Conservation (phyloP, 2,113 vertebrate species). For the Phocoena sinus region DNA sequence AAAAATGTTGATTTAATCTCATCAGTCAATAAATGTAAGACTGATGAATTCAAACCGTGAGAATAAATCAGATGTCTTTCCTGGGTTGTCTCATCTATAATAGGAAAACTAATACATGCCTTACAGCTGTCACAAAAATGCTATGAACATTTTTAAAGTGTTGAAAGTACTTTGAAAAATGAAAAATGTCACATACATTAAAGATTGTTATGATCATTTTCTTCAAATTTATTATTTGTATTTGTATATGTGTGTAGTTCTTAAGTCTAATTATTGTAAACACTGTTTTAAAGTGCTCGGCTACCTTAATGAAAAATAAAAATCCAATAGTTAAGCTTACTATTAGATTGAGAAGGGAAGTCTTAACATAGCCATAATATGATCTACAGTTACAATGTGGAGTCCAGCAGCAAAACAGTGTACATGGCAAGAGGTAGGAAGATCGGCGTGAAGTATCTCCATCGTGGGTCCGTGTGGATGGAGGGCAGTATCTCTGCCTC, state of each 20-base stretch:
- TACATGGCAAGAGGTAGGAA: neutral
- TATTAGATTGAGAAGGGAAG: neutral
- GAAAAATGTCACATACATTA: neutral
- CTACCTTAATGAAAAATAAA: neutral
- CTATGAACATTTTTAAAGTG: neutral
- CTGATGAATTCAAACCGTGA: neutral
- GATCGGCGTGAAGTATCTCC: rapidly evolving
- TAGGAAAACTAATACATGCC: neutral
- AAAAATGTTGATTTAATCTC: neutral
- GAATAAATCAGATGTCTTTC: neutral
- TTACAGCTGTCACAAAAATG: neutral
- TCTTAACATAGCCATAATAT: neutral
- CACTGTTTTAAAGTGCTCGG: neutral
- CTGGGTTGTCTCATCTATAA: neutral
- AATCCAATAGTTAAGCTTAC: neutral
- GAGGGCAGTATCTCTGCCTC: neutral
- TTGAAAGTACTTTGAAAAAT: neutral
- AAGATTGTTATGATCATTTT: neutral
- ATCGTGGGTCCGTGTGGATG: rapidly evolving
- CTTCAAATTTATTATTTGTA: neutral
- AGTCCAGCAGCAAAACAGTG: neutral
- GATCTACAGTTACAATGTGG: neutral
- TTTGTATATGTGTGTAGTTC: neutral
- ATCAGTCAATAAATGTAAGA: neutral
- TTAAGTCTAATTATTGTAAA: neutral